These are phyloP conservation scores for Philereme vetulata DNA, from an alignment of 2,888 invertebrate species.

Conservation along the genomic window DNA sequence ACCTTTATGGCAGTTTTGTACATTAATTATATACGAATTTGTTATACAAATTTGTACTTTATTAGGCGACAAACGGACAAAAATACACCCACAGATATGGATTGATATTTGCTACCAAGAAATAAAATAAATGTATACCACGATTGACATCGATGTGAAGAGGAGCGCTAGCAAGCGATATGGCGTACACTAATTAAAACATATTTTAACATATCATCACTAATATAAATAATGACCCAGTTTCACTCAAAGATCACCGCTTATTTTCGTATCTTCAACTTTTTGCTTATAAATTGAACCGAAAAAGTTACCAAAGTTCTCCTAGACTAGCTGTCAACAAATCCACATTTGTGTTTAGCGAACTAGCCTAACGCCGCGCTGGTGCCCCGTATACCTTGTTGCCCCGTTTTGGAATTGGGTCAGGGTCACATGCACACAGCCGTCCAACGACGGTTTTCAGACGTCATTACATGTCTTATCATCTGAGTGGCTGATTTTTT, in stretches of 20 bases:
- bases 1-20: background rate
- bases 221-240: background rate
- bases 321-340: slow-evolving; percentile 32
- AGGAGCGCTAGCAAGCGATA: too few species aligned
- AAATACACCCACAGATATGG: too few species aligned
- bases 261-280: slow-evolving; percentile 11
- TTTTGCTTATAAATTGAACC: slow-evolving; percentile 18
- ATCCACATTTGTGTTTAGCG: slow-evolving; percentile 31
- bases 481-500: too few species aligned
- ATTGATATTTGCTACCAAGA: too few species aligned
- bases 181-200: too few species aligned
- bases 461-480: background rate
- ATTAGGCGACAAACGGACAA: too few species aligned
- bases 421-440: slow-evolving; percentile 64
- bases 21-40: too few species aligned
- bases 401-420: slow-evolving; percentile 69
- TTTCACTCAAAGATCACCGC: background rate
- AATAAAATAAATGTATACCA: too few species aligned
- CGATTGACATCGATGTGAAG: too few species aligned
- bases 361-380: slow-evolving; percentile 28
- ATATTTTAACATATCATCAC: too few species aligned
- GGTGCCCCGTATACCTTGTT: slow-evolving; percentile 27
- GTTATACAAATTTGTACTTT: too few species aligned
- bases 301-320: slow-evolving; percentile 27
- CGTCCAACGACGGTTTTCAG: slow-evolving; percentile 25